phyloP scores from a whole-genome alignment of 2,797 vertebrate genomes.

The Myotis myotis region DNA sequence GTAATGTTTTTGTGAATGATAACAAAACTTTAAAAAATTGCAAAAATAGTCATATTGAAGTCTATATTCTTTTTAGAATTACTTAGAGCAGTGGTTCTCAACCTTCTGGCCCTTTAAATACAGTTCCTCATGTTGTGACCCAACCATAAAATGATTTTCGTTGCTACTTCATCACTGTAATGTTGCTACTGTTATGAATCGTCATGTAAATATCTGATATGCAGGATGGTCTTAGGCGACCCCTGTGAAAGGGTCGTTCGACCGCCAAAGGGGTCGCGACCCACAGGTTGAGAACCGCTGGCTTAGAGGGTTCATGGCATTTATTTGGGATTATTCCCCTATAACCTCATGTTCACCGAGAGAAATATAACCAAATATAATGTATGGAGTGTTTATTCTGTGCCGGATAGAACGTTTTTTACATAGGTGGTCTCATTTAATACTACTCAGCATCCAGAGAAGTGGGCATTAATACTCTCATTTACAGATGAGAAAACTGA shows the following conservation, averaged over 20 bases:
- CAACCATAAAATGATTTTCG: too few species aligned
- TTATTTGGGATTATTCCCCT: background rate
- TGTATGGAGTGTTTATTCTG: background rate
- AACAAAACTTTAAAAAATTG: background rate
- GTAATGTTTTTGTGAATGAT: background rate
- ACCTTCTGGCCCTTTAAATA: too few species aligned
- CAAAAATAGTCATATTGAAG: background rate
- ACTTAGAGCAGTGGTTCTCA: background rate
- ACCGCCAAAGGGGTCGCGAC: too few species aligned
- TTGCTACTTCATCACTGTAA: too few species aligned
- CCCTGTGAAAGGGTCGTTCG: too few species aligned
- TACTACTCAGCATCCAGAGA: background rate
- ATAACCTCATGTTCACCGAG: background rate
- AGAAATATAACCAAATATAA: background rate
- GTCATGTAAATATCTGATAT: too few species aligned
- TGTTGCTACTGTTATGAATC: too few species aligned
- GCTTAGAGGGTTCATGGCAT: background rate
- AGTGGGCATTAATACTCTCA: background rate
- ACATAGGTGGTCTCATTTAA: background rate
- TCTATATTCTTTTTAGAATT: background rate
- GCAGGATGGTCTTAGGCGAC: too few species aligned
- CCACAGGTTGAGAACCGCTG: too few species aligned
- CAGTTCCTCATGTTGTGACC: too few species aligned
- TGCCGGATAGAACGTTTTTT: background rate
- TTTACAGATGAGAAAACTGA: background rate